A percentile compares a stretch with the other conserved stretches of the same genome.
Conservation (phyloP, 2,113 vertebrate species). For the Eleginops maclovinus region DNA sequence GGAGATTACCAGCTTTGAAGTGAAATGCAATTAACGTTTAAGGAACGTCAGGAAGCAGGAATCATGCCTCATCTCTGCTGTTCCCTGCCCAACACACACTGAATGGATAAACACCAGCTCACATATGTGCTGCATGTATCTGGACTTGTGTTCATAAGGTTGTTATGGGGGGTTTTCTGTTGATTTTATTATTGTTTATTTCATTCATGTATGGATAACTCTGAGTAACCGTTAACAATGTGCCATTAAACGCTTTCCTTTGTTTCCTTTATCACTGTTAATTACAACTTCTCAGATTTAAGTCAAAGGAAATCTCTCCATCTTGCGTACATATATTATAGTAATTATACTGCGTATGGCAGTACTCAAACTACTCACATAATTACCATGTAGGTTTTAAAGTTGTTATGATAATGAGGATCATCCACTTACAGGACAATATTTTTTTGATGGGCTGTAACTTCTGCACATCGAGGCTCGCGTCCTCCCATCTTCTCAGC, state of each 20-base stretch:
- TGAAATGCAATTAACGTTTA: conserved; percentile 80
- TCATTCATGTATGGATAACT: not conserved
- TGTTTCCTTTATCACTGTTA: conserved; percentile 4
- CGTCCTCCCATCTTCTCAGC: not conserved
- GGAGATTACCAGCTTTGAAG: conserved; percentile 76
- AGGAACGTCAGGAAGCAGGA: conserved; percentile 55
- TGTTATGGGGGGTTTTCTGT: conserved; percentile 4
- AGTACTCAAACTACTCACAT: conserved; percentile 26
- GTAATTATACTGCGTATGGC: conserved; percentile 28
- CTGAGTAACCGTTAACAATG: not conserved
- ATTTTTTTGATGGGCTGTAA: not conserved
- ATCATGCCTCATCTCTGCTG: conserved; percentile 28
- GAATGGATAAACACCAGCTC: conserved; percentile 24
- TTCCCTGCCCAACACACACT: conserved; percentile 3
- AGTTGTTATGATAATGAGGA: conserved; percentile 39
- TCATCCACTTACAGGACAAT: conserved; percentile 13
- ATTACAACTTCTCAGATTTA: not conserved
- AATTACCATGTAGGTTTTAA: conserved; percentile 36
- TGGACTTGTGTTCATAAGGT: not conserved
- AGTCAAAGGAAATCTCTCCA: conserved; percentile 1
- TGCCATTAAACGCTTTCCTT: not conserved
- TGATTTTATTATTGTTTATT: not conserved
- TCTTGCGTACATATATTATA: conserved; percentile 3
- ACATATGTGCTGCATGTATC: not conserved
- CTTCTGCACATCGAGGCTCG: conserved; percentile 7